phyloP scores from a whole-genome alignment of 2,888 invertebrate species.

The Arrhopalites spinosus region DNA sequence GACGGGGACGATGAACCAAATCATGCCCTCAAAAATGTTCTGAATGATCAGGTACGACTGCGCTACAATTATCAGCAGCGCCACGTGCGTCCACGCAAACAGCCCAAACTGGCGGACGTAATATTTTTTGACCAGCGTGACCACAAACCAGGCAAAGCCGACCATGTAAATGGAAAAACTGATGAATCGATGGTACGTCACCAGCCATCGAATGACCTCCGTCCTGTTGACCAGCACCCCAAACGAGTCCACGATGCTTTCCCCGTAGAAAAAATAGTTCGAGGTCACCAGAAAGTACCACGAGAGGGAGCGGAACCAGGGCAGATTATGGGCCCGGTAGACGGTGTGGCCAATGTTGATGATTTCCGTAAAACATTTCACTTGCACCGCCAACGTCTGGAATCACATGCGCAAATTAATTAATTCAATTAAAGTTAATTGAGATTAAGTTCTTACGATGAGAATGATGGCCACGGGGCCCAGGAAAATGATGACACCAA shows the following conservation, averaged over 20 bases:
- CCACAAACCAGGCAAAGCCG: constrained; percentile 98
- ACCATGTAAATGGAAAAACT: constrained; percentile 95
- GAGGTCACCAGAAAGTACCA: constrained; percentile 99
- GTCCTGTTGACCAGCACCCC: constrained; percentile 87
- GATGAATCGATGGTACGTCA: constrained; percentile 96
- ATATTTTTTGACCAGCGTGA: constrained; percentile 96
- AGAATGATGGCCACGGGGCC: constrained; percentile 96
- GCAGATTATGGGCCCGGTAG: constrained; percentile 95
- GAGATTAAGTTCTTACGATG: constrained; percentile 70
- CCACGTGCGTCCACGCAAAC: constrained; percentile 99
- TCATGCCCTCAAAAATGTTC: constrained; percentile 94
- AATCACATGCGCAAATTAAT: neutral
- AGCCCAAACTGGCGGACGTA: constrained; percentile 99
- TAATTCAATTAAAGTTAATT: neutral
- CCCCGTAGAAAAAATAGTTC: constrained; percentile 99
- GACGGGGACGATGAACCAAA: constrained; percentile 97
- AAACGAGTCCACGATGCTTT: constrained; percentile 97
- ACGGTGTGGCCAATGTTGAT: constrained; percentile 99
- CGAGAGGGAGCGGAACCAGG: constrained; percentile 98
- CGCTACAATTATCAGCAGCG: constrained; percentile 94
- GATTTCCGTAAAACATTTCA: constrained; percentile 99
- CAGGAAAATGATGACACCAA: constrained; percentile 89
- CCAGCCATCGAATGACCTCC: constrained; percentile 91
- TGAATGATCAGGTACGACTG: constrained; percentile 99
- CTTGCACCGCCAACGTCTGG: constrained; percentile 94